Conservation (phyloP, 2,888 invertebrate genomes). For the Apodemia zela region DNA sequence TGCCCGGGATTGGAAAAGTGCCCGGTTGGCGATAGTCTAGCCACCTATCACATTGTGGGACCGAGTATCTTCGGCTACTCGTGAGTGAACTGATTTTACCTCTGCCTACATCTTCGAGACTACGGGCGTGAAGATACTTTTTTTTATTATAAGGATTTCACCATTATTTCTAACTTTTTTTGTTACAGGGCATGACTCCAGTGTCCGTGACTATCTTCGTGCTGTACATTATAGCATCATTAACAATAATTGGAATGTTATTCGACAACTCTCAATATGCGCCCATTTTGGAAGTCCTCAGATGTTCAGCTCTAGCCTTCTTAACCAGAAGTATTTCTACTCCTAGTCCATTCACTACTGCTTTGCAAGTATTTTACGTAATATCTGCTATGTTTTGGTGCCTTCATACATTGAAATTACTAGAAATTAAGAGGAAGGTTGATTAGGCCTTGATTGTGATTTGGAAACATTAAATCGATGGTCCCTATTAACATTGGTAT, state of each 20-base stretch:
- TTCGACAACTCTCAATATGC: slow-evolving; percentile 84
- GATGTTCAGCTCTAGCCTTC: slow-evolving; percentile 83
- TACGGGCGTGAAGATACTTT: too few species aligned
- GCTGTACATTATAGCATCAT: slow-evolving; percentile 83
- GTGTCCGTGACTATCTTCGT: slow-evolving; percentile 80
- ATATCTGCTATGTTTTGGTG: slow-evolving; percentile 83
- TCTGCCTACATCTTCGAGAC: too few species aligned
- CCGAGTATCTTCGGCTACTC: too few species aligned
- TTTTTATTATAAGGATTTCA: too few species aligned
- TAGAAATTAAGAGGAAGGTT: slow-evolving; percentile 70
- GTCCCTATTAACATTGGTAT: too few species aligned
- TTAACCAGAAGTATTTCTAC: slow-evolving; percentile 59
- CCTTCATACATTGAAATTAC: slow-evolving; percentile 78
- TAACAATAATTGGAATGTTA: slow-evolving; percentile 85
- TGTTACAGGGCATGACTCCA: slow-evolving; percentile 81
- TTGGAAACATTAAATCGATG: slow-evolving; percentile 16
- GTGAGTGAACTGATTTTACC: too few species aligned
- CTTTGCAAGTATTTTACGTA: slow-evolving; percentile 79
- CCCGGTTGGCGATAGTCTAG: too few species aligned
- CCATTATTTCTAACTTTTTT: slow-evolving; percentile 20
- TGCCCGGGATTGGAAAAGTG: too few species aligned
- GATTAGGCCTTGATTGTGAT: slow-evolving; percentile 19
- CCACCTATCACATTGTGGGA: too few species aligned
- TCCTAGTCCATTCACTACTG: slow-evolving; percentile 60
- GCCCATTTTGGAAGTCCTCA: slow-evolving; percentile 81